Conservation (phyloP, 2,113 vertebrate species). For the Chrysemys picta region DNA sequence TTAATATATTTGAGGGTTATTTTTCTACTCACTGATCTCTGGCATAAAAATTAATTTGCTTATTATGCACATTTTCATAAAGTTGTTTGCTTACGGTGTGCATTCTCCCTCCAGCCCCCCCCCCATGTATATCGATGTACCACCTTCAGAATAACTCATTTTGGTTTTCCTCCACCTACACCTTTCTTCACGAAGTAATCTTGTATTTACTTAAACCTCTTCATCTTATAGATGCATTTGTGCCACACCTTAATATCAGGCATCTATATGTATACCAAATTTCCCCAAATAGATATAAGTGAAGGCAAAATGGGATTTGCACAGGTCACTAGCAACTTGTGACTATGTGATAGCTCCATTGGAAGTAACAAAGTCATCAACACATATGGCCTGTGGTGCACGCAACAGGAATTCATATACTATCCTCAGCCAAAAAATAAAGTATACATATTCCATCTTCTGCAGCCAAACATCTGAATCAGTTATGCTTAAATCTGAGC, state of each 20-base stretch:
- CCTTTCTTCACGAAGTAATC: not conserved
- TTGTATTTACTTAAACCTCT: not conserved
- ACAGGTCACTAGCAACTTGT: rapidly evolving
- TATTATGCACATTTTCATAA: not conserved
- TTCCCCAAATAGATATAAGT: not conserved
- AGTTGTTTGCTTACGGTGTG: not conserved
- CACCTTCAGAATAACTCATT: not conserved
- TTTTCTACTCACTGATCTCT: not conserved
- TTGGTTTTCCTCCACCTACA: not conserved
- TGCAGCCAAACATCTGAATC: not conserved
- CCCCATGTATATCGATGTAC: not conserved
- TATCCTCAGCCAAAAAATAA: not conserved
- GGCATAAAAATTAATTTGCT: not conserved
- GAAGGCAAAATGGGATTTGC: not conserved
- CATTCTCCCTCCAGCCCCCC: not conserved
- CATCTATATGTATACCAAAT: not conserved
- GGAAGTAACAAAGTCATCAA: not conserved
- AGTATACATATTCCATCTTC: not conserved
- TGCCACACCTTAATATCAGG: rapidly evolving
- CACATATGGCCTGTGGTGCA: not conserved
- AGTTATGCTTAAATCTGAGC: not conserved
- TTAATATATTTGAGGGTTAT: not conserved
- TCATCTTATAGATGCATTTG: not conserved
- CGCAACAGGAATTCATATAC: not conserved
- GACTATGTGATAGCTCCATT: not conserved